phyloP scores from a whole-genome alignment of 2,888 invertebrate genomes.

The Caenorhabditis virilis region DNA sequence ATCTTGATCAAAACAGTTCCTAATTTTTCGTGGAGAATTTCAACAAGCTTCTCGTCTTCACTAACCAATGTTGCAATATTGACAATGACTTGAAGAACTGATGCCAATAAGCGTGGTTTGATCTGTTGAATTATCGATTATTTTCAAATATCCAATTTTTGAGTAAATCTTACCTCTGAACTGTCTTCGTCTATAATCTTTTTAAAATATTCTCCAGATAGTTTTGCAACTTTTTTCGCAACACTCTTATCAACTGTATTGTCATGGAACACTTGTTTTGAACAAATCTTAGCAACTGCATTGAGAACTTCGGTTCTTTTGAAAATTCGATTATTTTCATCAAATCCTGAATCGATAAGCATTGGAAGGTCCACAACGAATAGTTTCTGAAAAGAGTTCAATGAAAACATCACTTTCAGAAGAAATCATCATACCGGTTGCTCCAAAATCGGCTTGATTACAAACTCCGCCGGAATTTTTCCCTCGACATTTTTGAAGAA shows the following conservation, averaged over 20 bases:
- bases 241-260: constrained; percentile 4
- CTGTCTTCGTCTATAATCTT: constrained; percentile 21
- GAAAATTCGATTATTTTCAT: constrained; percentile 48
- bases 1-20: constrained; percentile 13
- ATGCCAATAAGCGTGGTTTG: constrained; percentile 50
- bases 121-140: constrained; percentile 17
- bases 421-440: constrained; percentile 13
- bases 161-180: constrained; percentile 14
- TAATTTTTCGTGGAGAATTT: constrained; percentile 9
- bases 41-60: constrained; percentile 20
- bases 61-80: constrained; percentile 13
- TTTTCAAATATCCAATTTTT: background rate
- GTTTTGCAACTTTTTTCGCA: constrained; percentile 21
- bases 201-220: constrained; percentile 19
- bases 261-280: constrained; percentile 21
- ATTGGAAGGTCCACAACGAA: constrained; percentile 39
- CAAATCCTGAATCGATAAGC: constrained; percentile 43
- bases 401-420: background rate
- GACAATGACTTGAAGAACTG: constrained; percentile 39
- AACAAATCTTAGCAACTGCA: constrained; percentile 23
- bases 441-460: constrained; percentile 33
- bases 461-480: constrained; percentile 35
- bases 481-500: constrained; percentile 32
- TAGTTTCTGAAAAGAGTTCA: constrained; percentile 19
- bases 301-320: constrained; percentile 39